Evolutionary conservation across 1,140 invertebrate species (phyloP).

Genomic region (Reticulitermes speratus): DNA sequence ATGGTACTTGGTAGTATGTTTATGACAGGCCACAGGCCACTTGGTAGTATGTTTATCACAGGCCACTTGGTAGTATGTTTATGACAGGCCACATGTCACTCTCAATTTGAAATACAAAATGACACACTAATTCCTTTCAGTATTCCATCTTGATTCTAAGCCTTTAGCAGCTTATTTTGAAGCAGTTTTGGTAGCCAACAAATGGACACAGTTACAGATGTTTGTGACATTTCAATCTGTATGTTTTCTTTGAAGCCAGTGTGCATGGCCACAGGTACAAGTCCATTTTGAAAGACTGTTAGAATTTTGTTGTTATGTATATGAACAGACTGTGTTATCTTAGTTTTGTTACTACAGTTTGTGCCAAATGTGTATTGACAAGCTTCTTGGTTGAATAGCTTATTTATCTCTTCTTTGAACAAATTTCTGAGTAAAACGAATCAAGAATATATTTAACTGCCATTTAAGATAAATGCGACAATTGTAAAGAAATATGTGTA

Average conservation of each 20-base stretch:
- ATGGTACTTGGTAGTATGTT: too few species aligned
- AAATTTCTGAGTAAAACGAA: not conserved
- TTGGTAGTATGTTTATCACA: too few species aligned
- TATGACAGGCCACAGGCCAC: too few species aligned
- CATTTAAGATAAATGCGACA: not conserved
- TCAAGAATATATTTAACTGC: conserved; percentile 7
- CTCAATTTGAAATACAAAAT: too few species aligned
- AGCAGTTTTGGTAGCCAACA: not conserved
- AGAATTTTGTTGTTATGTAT: not conserved
- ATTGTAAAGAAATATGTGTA: not conserved
- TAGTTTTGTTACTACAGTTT: not conserved
- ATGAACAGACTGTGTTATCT: not conserved
- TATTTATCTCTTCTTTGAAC: not conserved
- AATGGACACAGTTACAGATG: not conserved
- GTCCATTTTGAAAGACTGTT: not conserved
- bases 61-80: too few species aligned
- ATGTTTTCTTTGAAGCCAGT: not conserved
- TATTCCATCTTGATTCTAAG: too few species aligned
- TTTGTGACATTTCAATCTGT: not conserved
- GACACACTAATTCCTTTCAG: too few species aligned
- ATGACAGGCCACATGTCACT: too few species aligned
- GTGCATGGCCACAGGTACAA: not conserved
- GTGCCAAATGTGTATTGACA: not conserved
- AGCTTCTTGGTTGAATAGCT: not conserved
- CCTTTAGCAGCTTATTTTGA: too few species aligned